Base-by-base conservation (phyloP, 2,888 invertebrate species). In the Catonia carolina region DNA sequence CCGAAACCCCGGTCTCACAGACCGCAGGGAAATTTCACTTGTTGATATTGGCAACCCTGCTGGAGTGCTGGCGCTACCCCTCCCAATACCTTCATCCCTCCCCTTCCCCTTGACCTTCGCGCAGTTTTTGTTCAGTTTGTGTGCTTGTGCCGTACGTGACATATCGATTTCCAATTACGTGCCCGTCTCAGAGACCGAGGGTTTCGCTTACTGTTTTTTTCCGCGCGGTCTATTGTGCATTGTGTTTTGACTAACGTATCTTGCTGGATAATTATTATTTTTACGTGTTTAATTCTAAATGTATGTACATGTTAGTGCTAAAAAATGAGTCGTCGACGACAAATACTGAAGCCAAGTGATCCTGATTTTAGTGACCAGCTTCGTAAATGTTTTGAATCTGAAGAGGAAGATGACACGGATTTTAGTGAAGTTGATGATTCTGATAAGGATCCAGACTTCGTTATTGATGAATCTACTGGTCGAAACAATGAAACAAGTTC, bases 1-100 rank as follows among this genome's bases (percentile, higher is more conserved):
- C 37, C 48, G 36, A 55, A 47, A 35, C 48, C 47, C 47, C 54
- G 39, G 54, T 54, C 54, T 22, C 20, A 35, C 35, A 35, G 35
- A 45, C 45, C 27, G 31, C 18, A 22, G 27, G 36, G 48, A 42
- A 55, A 20, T 55, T 55, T 55, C 48, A 22, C 8, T 37, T 20
- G 10, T 36, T 48, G 2, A 42, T 47, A 36, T 35, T 55, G 55
- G 55, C 20, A 37, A 35, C 36, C 47, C 54, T 55, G 55, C 2
- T 37, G 4, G n/a, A 37, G 4, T 6, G 37, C 12, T 37, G 12
- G 4, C 5, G 12, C 37, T 37, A 3, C 4, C 12, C 37, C 12
- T 37, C 37, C 5, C 12, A 37, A 10, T 6, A 37, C 37, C 12
- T 17, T 37, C 37, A 5, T 37, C n/a, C 12, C 37, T n/a, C 5